A percentile compares a stretch with the other conserved stretches of the same genome.
Evolutionary conservation across 2,113 vertebrate species (phyloP).

Genomic region (Spilogale gracilis): DNA sequence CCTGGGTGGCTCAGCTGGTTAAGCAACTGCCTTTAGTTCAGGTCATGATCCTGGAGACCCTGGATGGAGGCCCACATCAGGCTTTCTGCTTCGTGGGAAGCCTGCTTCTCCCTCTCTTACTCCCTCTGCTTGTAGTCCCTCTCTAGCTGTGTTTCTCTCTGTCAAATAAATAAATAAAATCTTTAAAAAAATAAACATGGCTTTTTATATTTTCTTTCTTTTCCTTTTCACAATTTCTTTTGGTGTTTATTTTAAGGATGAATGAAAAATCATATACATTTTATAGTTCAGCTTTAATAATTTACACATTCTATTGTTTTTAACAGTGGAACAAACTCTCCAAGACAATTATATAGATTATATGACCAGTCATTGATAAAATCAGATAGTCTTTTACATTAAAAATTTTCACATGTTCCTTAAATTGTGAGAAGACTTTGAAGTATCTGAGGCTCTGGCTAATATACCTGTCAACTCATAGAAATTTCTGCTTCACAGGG

Average conservation of each 20-base stretch:
- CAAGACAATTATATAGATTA: neutral
- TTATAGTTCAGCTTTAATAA: neutral
- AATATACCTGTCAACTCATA: slow-evolving; percentile 7
- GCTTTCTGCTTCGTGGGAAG: too few relatives aligned
- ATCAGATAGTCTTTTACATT: neutral
- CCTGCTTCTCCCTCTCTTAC: too few relatives aligned
- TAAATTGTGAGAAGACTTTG: slow-evolving; percentile 19
- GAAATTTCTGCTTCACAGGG: neutral
- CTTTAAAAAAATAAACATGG: neutral
- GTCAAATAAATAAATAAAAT: too few relatives aligned
- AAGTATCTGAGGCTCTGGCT: neutral
- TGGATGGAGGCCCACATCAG: too few relatives aligned
- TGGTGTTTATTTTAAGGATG: neutral
- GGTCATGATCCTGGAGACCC: too few relatives aligned
- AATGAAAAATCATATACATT: neutral
- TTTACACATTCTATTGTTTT: neutral
- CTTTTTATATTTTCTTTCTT: neutral
- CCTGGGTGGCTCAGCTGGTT: too few relatives aligned
- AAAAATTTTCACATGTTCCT: neutral
- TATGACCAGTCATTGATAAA: neutral
- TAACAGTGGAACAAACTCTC: neutral
- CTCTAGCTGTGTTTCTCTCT: too few relatives aligned
- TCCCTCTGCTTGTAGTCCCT: too few relatives aligned
- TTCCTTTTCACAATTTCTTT: neutral
- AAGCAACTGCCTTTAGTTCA: too few relatives aligned